phyloP scores from a whole-genome alignment of 2,888 invertebrate species.

The Anagyrus pseudococci region DNA sequence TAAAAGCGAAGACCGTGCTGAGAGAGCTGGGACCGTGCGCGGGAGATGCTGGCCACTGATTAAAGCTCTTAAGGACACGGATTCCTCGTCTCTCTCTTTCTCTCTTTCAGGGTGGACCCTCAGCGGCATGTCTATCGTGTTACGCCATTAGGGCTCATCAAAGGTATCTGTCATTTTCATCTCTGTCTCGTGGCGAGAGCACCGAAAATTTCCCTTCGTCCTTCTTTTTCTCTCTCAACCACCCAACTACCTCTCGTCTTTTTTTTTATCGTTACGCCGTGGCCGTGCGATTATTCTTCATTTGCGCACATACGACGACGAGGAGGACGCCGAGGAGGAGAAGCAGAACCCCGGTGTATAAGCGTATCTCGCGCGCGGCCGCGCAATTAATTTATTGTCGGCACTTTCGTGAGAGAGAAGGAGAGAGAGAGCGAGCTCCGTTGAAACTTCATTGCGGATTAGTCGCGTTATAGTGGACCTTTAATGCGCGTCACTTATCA shows the following conservation, averaged over 20 bases:
- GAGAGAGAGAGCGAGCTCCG: neutral
- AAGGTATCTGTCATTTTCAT: slow-evolving; percentile 1
- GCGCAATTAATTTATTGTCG: slow-evolving; percentile 37
- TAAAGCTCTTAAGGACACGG: too few relatives aligned
- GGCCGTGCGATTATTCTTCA: slow-evolving; percentile 32
- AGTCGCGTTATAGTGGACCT: slow-evolving; percentile 16
- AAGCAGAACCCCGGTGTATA: too few relatives aligned
- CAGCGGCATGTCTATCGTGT: slow-evolving; percentile 7
- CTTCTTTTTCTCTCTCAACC: slow-evolving; percentile 5
- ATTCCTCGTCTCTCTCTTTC: too few relatives aligned
- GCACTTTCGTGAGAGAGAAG: slow-evolving; percentile 28
- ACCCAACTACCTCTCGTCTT: too few relatives aligned
- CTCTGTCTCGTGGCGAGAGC: neutral
- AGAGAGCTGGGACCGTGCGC: too few relatives aligned
- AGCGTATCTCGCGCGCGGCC: slow-evolving; percentile 2
- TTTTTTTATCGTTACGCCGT: slow-evolving; percentile 25
- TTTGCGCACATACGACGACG: too few relatives aligned
- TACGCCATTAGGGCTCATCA: slow-evolving; percentile 13
- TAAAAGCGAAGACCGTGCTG: too few relatives aligned
- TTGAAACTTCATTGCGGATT: slow-evolving; percentile 35
- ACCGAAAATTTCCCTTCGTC: slow-evolving; percentile 24
- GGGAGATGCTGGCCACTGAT: too few relatives aligned
- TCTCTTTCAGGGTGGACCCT: too few relatives aligned
- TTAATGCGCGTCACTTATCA: slow-evolving; percentile 35
- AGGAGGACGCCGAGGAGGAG: too few relatives aligned